Evolutionary conservation across 1,140 invertebrate genomes (phyloP), one percentile per base, ranked within the genome.

Genomic region (Agraylea sexmaculata): DNA sequence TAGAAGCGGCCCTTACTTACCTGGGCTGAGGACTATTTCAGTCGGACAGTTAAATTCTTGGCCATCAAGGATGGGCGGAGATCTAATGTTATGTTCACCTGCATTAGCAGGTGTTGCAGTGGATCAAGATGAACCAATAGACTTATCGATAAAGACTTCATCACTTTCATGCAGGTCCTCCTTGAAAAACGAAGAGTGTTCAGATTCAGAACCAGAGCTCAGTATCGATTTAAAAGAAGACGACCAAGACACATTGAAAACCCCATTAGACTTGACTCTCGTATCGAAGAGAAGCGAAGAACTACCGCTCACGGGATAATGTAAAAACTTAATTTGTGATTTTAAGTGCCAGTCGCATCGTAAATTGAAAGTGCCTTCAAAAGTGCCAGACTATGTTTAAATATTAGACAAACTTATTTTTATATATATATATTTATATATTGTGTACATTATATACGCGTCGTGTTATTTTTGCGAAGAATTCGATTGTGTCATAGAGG

Each of bases 111-210:
- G 73, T 2, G 58, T 75, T 1, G 74, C 75, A 1, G 60, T 75
- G 13, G 64, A 73, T 28, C 70, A 77, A 60, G 78, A 84, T 10
- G 73, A 80, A 46, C 83, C 82, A 1, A 85, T 87, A 37, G 83
- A 87, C 56, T 61, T 87, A 8, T 82, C 79, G 1, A 73, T 83
- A 50, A 80, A 80, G 56, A 69, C 69, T 2, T 58, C 58, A 5
- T 61, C 65, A 16, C 57, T 70, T 21, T 45, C 63, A 40, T 66
- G 69, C 48, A 62, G 68, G 32, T 64, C 50, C 2, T 52, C 63
- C 37, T 66, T 67, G 3, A 61, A 66, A 19, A 58, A 62, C 5
- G 69, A 70, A 25, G 68, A 66, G 45, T 54, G 59, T 10, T 70
- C 68, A 12, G 62, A 68, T 43, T 66, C 61, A 42, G 64, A 60